Conservation (phyloP, 2,888 invertebrate species). For the Rhyacophila evoluta region DNA sequence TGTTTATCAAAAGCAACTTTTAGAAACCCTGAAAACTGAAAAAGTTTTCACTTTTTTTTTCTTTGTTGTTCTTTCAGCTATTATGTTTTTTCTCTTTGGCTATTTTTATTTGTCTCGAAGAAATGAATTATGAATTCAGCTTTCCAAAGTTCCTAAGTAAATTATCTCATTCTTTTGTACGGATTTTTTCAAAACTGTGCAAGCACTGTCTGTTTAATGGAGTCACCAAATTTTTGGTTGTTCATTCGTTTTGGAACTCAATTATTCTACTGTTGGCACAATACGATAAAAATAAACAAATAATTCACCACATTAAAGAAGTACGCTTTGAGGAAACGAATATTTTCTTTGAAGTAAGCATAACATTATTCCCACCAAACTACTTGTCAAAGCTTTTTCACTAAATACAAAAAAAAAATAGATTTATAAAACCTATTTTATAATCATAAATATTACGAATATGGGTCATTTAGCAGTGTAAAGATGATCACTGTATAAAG, state of each 20-base stretch:
- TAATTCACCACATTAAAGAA: too few species aligned
- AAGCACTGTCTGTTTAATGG: conserved; percentile 29
- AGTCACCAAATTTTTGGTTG: conserved; percentile 25
- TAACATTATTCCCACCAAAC: too few species aligned
- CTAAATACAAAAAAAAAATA: too few species aligned
- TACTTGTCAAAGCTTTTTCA: too few species aligned
- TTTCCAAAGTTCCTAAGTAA: conserved; percentile 46
- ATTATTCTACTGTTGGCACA: not conserved
- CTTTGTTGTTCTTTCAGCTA: conserved; percentile 36
- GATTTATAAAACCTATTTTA: too few species aligned
- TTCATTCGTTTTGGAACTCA: not conserved
- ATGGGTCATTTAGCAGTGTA: too few species aligned
- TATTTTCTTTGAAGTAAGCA: too few species aligned
- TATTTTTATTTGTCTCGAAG: conserved; percentile 38
- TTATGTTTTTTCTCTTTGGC: conserved; percentile 31
- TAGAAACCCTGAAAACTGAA: conserved; percentile 38
- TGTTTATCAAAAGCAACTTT: conserved; percentile 52
- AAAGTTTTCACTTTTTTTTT: conserved; percentile 34
- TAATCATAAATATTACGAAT: too few species aligned
- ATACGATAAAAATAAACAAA: too few species aligned
- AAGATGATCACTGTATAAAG: too few species aligned
- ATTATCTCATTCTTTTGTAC: conserved; percentile 45
- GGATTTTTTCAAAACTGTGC: conserved; percentile 38
- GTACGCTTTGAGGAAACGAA: too few species aligned
- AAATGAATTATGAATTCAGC: conserved; percentile 53